Percentiles rank a stretch among this genome's conserved stretches.
Evolutionary conservation across 2,888 invertebrate genomes (phyloP).

Genomic region (Tiliacea aurago): DNA sequence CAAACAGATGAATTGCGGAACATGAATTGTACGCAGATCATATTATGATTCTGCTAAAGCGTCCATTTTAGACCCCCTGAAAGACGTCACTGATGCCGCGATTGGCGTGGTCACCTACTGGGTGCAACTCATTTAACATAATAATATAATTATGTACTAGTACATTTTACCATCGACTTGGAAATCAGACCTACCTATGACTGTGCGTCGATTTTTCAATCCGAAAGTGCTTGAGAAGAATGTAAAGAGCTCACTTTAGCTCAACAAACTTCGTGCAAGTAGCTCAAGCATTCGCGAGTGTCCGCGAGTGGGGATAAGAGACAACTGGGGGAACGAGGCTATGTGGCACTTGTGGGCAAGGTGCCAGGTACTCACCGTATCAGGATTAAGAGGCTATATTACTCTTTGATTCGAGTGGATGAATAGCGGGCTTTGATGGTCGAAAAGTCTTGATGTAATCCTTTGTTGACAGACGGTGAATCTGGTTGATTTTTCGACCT

Average conservation of each 20-base stretch:
- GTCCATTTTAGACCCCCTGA: too few relatives aligned
- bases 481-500: not conserved
- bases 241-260: conserved; percentile 43
- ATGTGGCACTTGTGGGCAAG: conserved; percentile 39
- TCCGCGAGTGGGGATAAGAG: conserved; percentile 39
- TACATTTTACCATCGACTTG: not conserved
- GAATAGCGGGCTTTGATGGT: conserved; percentile 25
- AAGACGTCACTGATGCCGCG: too few relatives aligned
- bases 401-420: conserved; percentile 24
- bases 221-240: conserved; percentile 23
- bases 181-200: not conserved
- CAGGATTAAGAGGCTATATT: conserved; percentile 45
- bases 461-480: conserved; percentile 26
- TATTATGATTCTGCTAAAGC: too few relatives aligned
- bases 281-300: conserved; percentile 42
- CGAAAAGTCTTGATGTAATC: conserved; percentile 7
- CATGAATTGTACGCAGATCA: too few relatives aligned
- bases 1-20: too few relatives aligned
- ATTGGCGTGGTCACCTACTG: not conserved
- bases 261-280: conserved; percentile 45
- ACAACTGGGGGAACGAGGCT: conserved; percentile 22
- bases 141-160: not conserved
- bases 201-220: conserved; percentile 43
- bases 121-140: not conserved
- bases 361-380: conserved; percentile 52